Conservation (phyloP, 2,113 vertebrate genomes). For the Lutjanus erythropterus region DNA sequence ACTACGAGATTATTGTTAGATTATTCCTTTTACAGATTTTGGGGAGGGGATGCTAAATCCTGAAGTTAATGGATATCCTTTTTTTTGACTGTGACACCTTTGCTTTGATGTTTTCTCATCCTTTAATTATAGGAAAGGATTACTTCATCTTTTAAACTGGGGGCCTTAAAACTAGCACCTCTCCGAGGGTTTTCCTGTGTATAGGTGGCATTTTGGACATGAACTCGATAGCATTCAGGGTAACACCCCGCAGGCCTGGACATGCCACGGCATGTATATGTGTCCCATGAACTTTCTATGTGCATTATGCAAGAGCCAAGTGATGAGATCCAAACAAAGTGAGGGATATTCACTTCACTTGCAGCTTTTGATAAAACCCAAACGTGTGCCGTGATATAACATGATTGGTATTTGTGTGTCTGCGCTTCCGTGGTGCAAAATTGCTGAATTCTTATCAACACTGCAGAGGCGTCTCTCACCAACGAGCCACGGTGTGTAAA, state of each 20-base stretch:
- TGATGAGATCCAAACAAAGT: conserved; percentile 63
- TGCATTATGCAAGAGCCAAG: conserved; percentile 64
- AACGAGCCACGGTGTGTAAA: conserved; percentile 32
- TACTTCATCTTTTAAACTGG: conserved; percentile 55
- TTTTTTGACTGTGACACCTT: conserved; percentile 38
- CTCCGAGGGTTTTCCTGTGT: conserved; percentile 41
- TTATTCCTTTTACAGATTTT: conserved; percentile 5
- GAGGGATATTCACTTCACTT: conserved; percentile 24
- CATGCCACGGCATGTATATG: conserved; percentile 62
- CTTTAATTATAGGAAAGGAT: conserved; percentile 72
- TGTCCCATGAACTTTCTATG: conserved; percentile 65
- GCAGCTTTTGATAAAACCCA: conserved; percentile 35
- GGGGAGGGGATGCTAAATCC: neutral
- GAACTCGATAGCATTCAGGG: conserved; percentile 61
- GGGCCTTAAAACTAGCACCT: neutral
- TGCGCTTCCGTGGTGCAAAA: neutral
- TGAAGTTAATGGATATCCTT: conserved; percentile 54
- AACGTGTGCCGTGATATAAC: conserved; percentile 21
- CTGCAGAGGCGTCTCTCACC: conserved; percentile 14
- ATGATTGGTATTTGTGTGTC: conserved; percentile 27
- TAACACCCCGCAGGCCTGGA: conserved; percentile 63
- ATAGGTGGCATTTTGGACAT: conserved; percentile 70
- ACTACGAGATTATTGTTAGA: conserved; percentile 25
- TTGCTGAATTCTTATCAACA: conserved; percentile 19
- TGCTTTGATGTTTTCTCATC: conserved; percentile 74